A percentile compares a stretch with the other conserved stretches of the same genome.
Conservation (phyloP, 2,888 invertebrate species). For the Drosophila birchii region DNA sequence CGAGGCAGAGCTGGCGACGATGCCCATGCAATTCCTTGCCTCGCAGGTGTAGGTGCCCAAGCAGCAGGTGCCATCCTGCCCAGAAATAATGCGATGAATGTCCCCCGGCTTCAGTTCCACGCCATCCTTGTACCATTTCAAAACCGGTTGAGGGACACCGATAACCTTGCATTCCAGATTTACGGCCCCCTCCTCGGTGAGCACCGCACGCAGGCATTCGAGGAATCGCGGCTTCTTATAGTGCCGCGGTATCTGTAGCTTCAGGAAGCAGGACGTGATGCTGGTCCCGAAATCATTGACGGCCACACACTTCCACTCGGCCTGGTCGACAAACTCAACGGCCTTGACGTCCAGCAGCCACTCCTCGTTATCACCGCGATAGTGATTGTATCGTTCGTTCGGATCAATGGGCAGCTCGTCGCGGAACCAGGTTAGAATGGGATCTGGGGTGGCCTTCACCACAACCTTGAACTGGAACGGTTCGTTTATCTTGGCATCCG, state of each 20-base stretch:
- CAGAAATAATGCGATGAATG: conserved; percentile 95
- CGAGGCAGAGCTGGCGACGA: conserved; percentile 94
- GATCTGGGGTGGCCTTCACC: conserved; percentile 92
- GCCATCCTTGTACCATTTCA: conserved; percentile 97
- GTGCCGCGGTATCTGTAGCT: conserved; percentile 93
- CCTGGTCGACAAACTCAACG: conserved; percentile 93
- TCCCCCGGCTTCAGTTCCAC: conserved; percentile 95
- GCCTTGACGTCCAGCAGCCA: conserved; percentile 90
- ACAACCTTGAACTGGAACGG: conserved; percentile 92
- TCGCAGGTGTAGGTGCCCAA: conserved; percentile 96
- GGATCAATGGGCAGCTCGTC: conserved; percentile 92
- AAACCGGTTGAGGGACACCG: conserved; percentile 94
- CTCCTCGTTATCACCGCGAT: conserved; percentile 89
- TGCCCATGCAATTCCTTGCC: conserved; percentile 96
- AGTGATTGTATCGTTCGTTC: conserved; percentile 89
- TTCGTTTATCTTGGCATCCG: conserved; percentile 93
- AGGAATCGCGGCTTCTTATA: conserved; percentile 95
- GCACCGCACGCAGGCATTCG: conserved; percentile 92
- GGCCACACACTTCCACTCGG: conserved; percentile 96
- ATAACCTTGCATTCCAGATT: conserved; percentile 97
- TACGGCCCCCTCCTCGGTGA: conserved; percentile 94
- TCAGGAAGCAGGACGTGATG: conserved; percentile 93
- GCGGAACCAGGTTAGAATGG: conserved; percentile 93
- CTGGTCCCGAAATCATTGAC: conserved; percentile 95
- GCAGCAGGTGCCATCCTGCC: conserved; percentile 95